Conservation (phyloP, 2,797 vertebrate genomes). For the Amphiprion clarkii region DNA sequence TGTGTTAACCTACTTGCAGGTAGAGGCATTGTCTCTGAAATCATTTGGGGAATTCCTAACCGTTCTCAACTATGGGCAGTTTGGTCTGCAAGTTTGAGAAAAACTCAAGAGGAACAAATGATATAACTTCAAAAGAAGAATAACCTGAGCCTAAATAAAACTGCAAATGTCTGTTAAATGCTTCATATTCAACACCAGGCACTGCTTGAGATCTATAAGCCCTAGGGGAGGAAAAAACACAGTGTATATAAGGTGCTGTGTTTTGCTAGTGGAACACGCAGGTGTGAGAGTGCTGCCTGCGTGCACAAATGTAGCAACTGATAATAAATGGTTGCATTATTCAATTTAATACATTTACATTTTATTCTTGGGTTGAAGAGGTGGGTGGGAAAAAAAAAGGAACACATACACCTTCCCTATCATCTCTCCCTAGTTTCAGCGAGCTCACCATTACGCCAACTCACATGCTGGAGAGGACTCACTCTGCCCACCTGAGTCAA, state of each 20-base stretch:
- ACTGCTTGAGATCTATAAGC: not conserved
- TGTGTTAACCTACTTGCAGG: constrained; percentile 10
- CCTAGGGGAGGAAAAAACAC: not conserved
- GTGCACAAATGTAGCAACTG: constrained; percentile 28
- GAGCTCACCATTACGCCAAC: constrained; percentile 71
- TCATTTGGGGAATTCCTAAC: constrained; percentile 34
- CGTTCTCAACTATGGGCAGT: constrained; percentile 25
- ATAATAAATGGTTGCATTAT: constrained; percentile 42
- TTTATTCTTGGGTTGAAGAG: constrained; percentile 46
- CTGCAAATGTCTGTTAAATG: too few relatives aligned
- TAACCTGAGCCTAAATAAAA: not conserved
- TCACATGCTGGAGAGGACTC: constrained; percentile 68
- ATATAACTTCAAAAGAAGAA: not conserved
- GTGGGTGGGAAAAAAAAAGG: constrained; percentile 62
- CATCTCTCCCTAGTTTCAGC: constrained; percentile 42
- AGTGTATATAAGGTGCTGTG: not conserved
- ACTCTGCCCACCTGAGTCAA: constrained; percentile 75
- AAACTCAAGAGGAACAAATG: not conserved
- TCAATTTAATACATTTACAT: constrained; percentile 61
- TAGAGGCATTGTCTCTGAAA: constrained; percentile 30
- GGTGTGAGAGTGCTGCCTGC: not conserved
- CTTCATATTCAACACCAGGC: not conserved
- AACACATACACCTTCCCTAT: constrained; percentile 33
- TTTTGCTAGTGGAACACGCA: not conserved
- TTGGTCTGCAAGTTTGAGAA: not conserved